Evolutionary conservation across 2,888 invertebrate species (phyloP), one percentile per base, ranked within the genome.

Genomic region (Catocala fraxini): DNA sequence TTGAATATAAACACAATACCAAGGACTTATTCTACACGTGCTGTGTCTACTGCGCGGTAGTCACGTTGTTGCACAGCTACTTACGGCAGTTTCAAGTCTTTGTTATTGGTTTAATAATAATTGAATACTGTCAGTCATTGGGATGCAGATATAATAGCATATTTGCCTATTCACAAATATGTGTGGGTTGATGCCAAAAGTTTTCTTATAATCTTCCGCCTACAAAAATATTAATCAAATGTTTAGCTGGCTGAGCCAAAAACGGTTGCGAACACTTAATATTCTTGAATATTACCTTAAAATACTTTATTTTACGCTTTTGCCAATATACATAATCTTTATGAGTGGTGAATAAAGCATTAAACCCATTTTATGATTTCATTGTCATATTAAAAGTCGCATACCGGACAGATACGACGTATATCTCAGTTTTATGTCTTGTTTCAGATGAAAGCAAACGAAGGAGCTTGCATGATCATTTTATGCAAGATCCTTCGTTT

Each of bases 211-310:
- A 48, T 10, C 9, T 11, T 33, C 13, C 51, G 12, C 33, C 35
- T n/a, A 51, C 35, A 51, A 35, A 49, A 51, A 51, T 51, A 51
- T 48, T 4, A 13, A 34, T 48, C 48, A 48, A 33, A 10, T n/a
- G 41, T 10, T 47, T 42, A 35, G 34, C 34, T 51, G 13, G 41
- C 42, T n/a, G 51, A 47, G 56, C 60, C 57, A 72, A 64, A 43
- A 60, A 64, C 53, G 13, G 47, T 53, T 68, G 57, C 43, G 52
- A 68, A 53, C 7, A n/a, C 46, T 35, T 9, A 45, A 47, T 55
- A 54, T 58, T 55, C 53, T 47, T 7, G 35, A 10, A 51, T 63
- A 47, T 43, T 35, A 47, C 11, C 56, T 6, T 51, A 6, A 42
- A 55, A 55, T 41, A 25, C 15, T 39, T 55, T 52, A 51, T 54